Conservation (phyloP, 2,113 vertebrate genomes). For the Scomber scombrus region DNA sequence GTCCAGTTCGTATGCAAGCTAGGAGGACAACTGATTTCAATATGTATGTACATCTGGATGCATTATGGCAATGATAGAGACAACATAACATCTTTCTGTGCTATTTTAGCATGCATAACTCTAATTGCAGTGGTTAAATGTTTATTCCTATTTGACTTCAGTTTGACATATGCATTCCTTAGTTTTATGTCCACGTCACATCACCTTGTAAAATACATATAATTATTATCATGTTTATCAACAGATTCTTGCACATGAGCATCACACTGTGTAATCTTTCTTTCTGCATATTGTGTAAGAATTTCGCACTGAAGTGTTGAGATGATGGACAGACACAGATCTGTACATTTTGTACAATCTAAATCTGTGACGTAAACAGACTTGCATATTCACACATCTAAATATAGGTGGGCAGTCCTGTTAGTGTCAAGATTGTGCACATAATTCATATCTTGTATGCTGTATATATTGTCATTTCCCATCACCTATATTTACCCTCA, state of each 20-base stretch:
- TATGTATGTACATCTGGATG: too few relatives aligned
- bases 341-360: slow-evolving; percentile 43
- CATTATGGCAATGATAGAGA: neutral
- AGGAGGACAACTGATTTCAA: too few relatives aligned
- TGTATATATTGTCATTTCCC: neutral
- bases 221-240: neutral
- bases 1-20: too few relatives aligned
- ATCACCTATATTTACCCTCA: neutral
- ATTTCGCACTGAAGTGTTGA: slow-evolving; percentile 11
- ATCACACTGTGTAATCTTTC: neutral
- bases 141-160: neutral
- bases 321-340: slow-evolving; percentile 24
- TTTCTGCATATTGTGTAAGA: neutral
- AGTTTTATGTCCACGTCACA: too few relatives aligned
- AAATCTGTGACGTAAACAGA: slow-evolving; percentile 15
- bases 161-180: neutral
- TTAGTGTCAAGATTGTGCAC: neutral
- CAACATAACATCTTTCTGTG: too few relatives aligned
- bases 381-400: neutral
- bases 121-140: neutral
- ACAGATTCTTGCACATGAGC: neutral
- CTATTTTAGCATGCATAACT: too few relatives aligned
- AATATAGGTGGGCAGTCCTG: neutral
- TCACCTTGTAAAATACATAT: neutral
- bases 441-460: neutral